Conservation (phyloP, 2,113 vertebrate species). For the Sciurus niger region DNA sequence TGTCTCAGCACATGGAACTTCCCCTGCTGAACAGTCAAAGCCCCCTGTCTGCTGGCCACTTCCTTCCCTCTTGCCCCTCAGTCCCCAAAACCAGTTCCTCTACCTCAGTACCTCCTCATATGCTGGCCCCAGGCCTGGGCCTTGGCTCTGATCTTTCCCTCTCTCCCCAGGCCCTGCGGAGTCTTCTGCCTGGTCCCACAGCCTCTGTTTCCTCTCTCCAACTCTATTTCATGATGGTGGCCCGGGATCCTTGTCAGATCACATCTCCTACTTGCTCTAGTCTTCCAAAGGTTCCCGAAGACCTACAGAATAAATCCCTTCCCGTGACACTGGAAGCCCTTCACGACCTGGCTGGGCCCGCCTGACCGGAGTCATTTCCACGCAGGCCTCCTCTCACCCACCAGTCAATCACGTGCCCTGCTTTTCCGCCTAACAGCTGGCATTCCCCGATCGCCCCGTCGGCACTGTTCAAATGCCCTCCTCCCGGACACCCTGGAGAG, state of each 20-base stretch:
- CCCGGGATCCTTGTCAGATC: not conserved
- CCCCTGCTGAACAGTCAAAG: not conserved
- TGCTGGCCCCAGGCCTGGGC: not conserved
- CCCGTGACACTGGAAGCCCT: not conserved
- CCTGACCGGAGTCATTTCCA: not conserved
- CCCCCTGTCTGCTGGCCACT: no score
- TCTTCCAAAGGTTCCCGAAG: not conserved
- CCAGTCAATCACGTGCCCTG: fast-evolving
- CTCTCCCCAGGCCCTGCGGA: not conserved
- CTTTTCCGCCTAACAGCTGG: not conserved
- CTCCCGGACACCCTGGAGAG: not conserved
- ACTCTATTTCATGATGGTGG: no score
- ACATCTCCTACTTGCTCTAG: not conserved
- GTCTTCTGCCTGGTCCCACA: not conserved
- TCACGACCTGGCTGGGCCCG: not conserved
- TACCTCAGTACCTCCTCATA: not conserved
- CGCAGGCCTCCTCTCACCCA: not conserved
- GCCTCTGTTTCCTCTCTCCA: not conserved
- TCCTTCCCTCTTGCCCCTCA: not conserved
- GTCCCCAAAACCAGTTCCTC: not conserved
- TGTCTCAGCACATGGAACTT: no score
- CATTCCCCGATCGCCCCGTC: not conserved
- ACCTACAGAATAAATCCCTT: not conserved
- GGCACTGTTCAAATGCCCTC: not conserved
- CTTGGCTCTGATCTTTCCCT: not conserved